Conservation (phyloP, 2,113 vertebrate species). For the Microcebus jonahi region DNA sequence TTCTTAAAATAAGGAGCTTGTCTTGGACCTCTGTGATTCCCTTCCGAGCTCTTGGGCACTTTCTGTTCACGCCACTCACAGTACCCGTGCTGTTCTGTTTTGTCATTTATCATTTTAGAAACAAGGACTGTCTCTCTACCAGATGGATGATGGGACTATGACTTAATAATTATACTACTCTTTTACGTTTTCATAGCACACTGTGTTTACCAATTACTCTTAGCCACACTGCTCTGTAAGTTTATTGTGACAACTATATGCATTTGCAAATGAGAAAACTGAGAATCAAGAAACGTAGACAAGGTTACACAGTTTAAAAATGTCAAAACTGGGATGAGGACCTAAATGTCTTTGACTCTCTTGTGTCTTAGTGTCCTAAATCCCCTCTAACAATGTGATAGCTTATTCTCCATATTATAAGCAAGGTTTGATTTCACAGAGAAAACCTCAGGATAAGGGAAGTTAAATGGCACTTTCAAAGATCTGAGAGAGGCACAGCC, state of each 20-base stretch:
- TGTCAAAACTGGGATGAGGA: neutral
- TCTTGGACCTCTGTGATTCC: neutral
- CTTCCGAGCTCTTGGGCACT: neutral
- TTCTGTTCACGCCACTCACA: neutral
- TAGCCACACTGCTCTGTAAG: neutral
- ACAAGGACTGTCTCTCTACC: neutral
- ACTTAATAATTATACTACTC: neutral
- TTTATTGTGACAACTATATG: neutral
- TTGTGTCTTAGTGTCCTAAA: neutral
- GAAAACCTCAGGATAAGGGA: neutral
- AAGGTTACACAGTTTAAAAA: neutral
- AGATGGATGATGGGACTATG: neutral
- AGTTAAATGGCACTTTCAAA: neutral
- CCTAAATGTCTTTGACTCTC: neutral
- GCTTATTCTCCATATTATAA: neutral
- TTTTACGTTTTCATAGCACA: neutral
- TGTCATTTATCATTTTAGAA: neutral
- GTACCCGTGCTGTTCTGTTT: neutral
- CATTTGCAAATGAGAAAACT: neutral
- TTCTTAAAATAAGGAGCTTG: neutral
- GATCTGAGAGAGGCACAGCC: neutral
- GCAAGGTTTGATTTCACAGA: neutral
- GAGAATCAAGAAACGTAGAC: neutral
- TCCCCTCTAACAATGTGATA: neutral
- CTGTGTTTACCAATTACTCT: neutral